phyloP scores from a whole-genome alignment of 1,140 invertebrate genomes.

The Psix sp. region DNA sequence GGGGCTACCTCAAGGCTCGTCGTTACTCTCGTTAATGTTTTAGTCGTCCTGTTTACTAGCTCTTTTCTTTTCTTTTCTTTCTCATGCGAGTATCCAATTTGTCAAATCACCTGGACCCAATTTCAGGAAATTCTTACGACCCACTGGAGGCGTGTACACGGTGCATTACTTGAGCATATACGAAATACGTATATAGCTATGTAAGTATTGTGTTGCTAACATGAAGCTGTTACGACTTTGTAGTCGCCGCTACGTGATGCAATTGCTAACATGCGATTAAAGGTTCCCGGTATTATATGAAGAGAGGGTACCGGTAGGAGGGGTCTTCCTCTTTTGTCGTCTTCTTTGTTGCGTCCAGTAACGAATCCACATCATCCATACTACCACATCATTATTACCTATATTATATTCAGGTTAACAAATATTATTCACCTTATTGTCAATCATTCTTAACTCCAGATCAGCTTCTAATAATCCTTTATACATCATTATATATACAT shows the following conservation, averaged over 20 bases:
- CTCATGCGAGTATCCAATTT: too few relatives aligned
- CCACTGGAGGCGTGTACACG: too few relatives aligned
- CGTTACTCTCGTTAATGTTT: constrained; percentile 17
- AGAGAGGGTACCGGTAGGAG: constrained; percentile 27
- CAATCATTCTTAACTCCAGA: too few relatives aligned
- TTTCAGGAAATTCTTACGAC: too few relatives aligned
- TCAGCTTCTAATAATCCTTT: too few relatives aligned
- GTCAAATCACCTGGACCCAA: too few relatives aligned
- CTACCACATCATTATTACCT: too few relatives aligned
- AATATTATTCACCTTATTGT: too few relatives aligned
- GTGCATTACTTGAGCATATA: too few relatives aligned
- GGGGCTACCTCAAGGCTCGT: neutral
- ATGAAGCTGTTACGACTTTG: constrained; percentile 66
- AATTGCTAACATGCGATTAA: constrained; percentile 70
- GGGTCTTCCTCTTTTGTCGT: constrained; percentile 45
- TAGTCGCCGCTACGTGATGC: constrained; percentile 75
- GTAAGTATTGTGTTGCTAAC: constrained; percentile 62
- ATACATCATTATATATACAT: too few relatives aligned
- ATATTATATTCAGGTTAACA: too few relatives aligned
- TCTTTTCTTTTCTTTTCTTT: neutral
- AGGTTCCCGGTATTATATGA: constrained; percentile 68
- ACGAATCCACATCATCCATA: neutral
- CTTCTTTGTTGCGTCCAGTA: constrained; percentile 7
- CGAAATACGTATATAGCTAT: constrained; percentile 65
- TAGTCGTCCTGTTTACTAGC: too few relatives aligned